Evolutionary conservation across 2,888 invertebrate genomes (phyloP).

Genomic region (Drosophila eohydei): DNA sequence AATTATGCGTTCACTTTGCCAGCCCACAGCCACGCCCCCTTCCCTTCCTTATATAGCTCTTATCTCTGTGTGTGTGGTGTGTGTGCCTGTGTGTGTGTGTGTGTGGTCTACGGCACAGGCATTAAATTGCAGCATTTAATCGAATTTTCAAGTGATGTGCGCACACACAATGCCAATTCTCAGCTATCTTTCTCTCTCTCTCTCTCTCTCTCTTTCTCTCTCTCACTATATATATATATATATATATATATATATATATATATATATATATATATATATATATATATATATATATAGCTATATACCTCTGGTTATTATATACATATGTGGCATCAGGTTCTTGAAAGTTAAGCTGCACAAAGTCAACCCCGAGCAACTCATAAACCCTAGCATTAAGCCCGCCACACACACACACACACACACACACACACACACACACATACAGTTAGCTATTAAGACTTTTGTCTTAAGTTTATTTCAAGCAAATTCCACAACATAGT

Average conservation of each 20-base stretch:
- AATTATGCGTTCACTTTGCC: conserved; percentile 84
- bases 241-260: background rate
- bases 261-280: background rate
- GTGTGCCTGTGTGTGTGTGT: conserved; percentile 39
- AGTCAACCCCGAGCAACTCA: conserved; percentile 54
- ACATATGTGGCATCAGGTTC: conserved; percentile 40
- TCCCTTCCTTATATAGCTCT: conserved; percentile 44
- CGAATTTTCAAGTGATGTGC: conserved; percentile 73
- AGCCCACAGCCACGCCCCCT: conserved; percentile 55
- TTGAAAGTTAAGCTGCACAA: conserved; percentile 40
- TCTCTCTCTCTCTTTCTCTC: background rate
- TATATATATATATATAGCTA: background rate
- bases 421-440: background rate
- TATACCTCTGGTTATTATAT: conserved; percentile 3
- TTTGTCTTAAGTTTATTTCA: conserved; percentile 24
- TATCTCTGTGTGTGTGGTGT: conserved; percentile 60
- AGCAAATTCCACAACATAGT: background rate
- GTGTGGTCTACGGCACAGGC: conserved; percentile 49
- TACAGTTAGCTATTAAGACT: conserved; percentile 3
- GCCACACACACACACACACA: conserved; percentile 7
- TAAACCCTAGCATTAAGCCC: conserved; percentile 59
- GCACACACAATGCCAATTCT: conserved; percentile 35
- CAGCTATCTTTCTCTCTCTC: background rate
- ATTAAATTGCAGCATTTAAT: conserved; percentile 81
- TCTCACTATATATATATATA: background rate